Conservation (phyloP, 1,140 invertebrate genomes). For the Bombus picipes region DNA sequence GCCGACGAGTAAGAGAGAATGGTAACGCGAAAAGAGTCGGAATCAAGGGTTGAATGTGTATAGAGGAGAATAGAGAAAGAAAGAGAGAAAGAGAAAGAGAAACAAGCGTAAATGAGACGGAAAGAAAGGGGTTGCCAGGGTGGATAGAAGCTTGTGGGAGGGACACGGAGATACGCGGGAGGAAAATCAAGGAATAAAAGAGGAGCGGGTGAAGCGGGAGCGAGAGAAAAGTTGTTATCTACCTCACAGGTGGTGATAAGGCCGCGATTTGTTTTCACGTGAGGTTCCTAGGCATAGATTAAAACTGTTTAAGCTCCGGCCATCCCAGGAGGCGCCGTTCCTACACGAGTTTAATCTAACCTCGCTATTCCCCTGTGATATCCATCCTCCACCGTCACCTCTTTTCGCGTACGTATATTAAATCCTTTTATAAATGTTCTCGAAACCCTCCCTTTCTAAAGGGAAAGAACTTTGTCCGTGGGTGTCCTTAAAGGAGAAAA, state of each 20-base stretch:
- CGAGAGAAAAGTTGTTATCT: constrained; percentile 78
- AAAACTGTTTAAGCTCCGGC: constrained; percentile 71
- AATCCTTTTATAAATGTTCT: constrained; percentile 47
- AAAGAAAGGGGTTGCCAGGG: constrained; percentile 12
- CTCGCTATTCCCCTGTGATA: constrained; percentile 65
- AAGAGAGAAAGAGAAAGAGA: background rate
- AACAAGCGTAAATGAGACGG: constrained; percentile 28
- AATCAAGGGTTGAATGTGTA: constrained; percentile 21
- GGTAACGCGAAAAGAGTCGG: constrained; percentile 23
- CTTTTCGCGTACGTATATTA: constrained; percentile 49
- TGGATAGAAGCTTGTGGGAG: background rate
- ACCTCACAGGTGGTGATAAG: constrained; percentile 76
- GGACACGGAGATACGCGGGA: background rate
- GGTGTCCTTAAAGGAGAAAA: background rate
- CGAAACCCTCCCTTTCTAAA: constrained; percentile 4
- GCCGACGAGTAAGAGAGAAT: constrained; percentile 20
- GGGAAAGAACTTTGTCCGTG: background rate
- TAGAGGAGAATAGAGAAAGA: constrained; percentile 1
- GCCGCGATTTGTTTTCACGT: constrained; percentile 76
- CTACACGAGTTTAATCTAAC: constrained; percentile 75
- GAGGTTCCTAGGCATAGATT: constrained; percentile 72
- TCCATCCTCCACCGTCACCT: constrained; percentile 63
- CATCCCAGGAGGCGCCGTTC: constrained; percentile 64
- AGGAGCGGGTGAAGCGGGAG: constrained; percentile 35
- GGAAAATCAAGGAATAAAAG: constrained; percentile 46